These are phyloP conservation scores for Pangasius larnaudii DNA, from an alignment of 2,797 vertebrate species.

Conservation along the genomic window DNA sequence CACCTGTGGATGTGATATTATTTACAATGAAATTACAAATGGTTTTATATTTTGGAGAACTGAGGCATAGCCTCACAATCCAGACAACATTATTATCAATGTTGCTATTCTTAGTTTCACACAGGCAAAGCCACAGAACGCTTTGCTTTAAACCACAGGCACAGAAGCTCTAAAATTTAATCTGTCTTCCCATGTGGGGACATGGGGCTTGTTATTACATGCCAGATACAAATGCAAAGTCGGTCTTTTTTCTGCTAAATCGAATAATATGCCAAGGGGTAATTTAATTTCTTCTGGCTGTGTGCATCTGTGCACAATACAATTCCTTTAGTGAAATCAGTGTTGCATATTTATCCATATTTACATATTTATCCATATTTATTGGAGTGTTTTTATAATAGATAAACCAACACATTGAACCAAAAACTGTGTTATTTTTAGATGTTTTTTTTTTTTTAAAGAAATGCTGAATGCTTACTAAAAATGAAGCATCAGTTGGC, in stretches of 20 bases:
- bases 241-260: neutral
- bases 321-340: neutral
- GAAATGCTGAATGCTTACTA: neutral
- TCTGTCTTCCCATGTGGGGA: neutral
- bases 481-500: neutral
- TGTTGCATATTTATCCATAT: slow-evolving; percentile 1
- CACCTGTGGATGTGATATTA: neutral
- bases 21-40: neutral
- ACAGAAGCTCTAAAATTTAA: neutral
- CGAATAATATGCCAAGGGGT: neutral
- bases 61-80: neutral
- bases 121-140: neutral
- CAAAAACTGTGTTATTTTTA: neutral
- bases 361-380: neutral
- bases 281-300: neutral
- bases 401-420: neutral
- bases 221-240: neutral
- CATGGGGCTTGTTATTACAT: neutral
- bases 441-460: neutral
- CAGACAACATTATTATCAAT: neutral
- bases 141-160: neutral
- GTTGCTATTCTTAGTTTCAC: neutral
- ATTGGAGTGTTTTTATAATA: neutral
- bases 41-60: neutral
- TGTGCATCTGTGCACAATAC: neutral